Evolutionary conservation across 2,888 invertebrate species (phyloP), one percentile per base, ranked within the genome.

Genomic region (Coenonympha arcania): DNA sequence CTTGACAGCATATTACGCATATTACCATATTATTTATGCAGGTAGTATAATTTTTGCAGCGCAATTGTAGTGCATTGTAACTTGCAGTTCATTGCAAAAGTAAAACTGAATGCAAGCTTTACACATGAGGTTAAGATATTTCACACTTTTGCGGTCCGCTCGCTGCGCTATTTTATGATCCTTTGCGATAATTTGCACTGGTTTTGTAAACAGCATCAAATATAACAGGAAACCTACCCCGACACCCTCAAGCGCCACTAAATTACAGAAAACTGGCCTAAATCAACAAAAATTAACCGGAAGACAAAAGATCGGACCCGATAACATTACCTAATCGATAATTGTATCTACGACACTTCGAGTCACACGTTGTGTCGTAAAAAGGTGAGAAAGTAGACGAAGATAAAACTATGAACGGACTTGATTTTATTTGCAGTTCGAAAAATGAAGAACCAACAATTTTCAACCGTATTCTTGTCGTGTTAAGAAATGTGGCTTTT

Each of bases 271-370:
- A 73, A 69, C 66, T 58, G 68, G 64, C 83, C 80, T 82, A 82
- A 85, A 76, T 71, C 77, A 81, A 84, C 77, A 79, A 73, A 78
- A 71, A 73, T 74, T 71, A 68, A 83, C 86, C 86, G 86, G 86
- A 86, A 86, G 83, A 86, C 83, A 76, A 73, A 69, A 85, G 86
- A 86, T 86, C 72, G 77, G 68, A 40, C 65, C 64, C 64, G 86
- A 86, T 86, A 86, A 81, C 75, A 78, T 82, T 78, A 81, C 82
- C 79, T 84, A 85, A 86, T 86, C 86, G 85, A 86, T 86, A 86
- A 84, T 85, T 79, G 80, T 85, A 85, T 84, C 85, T 82, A 73
- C 73, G 84, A 83, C 83, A 84, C 81, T 80, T 76, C 74, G 71
- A 76, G 73, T 79, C 83, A 78, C 85, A 81, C 83, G 80, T 76